phyloP scores from a whole-genome alignment of 1,140 invertebrate species.

The Calycopis cecrops region DNA sequence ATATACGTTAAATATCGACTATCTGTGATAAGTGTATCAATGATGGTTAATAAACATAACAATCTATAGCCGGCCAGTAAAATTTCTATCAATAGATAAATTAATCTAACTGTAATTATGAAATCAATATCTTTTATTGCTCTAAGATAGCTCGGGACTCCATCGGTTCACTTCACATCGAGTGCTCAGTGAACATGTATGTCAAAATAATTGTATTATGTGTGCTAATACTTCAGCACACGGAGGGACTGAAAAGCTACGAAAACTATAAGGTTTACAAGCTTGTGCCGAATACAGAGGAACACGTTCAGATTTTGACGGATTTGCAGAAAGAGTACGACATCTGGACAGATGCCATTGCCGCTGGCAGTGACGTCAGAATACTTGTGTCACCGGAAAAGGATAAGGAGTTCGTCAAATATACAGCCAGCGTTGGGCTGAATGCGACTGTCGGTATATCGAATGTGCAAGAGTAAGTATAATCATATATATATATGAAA shows the following conservation, averaged over 20 bases:
- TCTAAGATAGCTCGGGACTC: conserved; percentile 10
- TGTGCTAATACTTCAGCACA: conserved; percentile 12
- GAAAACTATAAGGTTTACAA: conserved; percentile 74
- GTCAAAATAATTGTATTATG: conserved; percentile 5
- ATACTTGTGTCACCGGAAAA: conserved; percentile 44
- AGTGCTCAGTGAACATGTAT: not conserved
- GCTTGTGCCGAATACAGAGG: conserved; percentile 48
- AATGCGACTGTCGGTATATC: conserved; percentile 31
- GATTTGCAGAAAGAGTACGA: conserved; percentile 42
- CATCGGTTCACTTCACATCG: conserved; percentile 6
- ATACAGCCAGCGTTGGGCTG: conserved; percentile 31
- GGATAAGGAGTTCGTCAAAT: conserved; percentile 33
- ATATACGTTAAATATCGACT: too few species aligned
- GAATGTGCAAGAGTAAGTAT: conserved; percentile 63
- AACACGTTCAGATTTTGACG: conserved; percentile 39
- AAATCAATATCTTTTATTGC: conserved; percentile 16
- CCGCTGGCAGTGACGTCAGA: conserved; percentile 33
- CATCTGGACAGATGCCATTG: conserved; percentile 43
- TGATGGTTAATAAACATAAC: not conserved
- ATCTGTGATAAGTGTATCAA: conserved; percentile 9
- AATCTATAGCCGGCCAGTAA: not conserved
- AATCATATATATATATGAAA: too few species aligned
- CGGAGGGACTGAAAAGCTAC: conserved; percentile 46
- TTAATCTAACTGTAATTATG: conserved; percentile 1
- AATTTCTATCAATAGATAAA: conserved; percentile 2